Evolutionary conservation across 2,113 vertebrate species (phyloP).

Genomic region (Globicephala melas): DNA sequence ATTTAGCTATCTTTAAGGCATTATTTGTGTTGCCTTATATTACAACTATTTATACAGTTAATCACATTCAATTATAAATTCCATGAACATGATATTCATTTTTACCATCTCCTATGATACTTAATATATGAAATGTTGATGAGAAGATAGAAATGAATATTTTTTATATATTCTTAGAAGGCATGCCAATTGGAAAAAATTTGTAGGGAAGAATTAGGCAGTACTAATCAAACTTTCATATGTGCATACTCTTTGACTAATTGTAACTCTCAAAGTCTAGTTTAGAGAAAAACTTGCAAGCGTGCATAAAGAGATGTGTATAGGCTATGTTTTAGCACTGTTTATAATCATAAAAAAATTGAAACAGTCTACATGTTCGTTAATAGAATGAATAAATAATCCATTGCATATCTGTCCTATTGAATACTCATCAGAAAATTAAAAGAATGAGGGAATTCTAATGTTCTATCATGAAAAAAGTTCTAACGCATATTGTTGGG

Average conservation of each 20-base stretch:
- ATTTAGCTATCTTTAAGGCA: not conserved
- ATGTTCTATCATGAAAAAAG: not conserved
- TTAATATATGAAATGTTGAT: not conserved
- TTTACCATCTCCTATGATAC: not conserved
- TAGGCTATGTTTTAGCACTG: not conserved
- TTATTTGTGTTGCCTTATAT: not conserved
- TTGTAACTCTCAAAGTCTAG: not conserved
- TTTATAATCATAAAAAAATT: not conserved
- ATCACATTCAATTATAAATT: not conserved
- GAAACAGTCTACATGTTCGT: not conserved
- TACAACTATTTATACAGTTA: not conserved
- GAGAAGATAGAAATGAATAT: not conserved
- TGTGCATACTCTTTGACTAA: not conserved
- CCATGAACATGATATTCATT: not conserved
- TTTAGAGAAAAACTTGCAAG: not conserved
- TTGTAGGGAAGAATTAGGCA: not conserved
- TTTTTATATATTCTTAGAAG: not conserved
- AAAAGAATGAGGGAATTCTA: not conserved
- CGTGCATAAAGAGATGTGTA: not conserved
- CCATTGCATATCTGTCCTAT: not conserved
- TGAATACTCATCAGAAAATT: not conserved
- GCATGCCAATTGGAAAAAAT: not conserved
- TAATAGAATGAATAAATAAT: not conserved
- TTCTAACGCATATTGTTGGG: not conserved
- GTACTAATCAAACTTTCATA: not conserved